These are phyloP conservation scores for Barnardius zonarius DNA, from an alignment of 2,113 vertebrate species.

Conservation along the genomic window DNA sequence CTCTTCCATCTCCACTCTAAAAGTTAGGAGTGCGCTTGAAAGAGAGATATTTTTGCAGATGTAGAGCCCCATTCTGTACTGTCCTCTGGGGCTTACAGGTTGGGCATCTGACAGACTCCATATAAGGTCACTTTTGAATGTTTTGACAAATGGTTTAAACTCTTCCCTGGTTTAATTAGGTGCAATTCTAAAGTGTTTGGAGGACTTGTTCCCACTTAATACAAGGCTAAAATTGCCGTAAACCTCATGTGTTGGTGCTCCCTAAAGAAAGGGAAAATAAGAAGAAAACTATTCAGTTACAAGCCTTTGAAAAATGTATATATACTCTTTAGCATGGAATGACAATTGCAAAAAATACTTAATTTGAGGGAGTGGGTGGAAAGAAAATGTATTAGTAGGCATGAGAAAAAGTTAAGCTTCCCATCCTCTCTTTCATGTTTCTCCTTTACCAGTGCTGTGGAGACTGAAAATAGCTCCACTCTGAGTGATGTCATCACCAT, in stretches of 20 bases:
- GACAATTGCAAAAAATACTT: neutral
- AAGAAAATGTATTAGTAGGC: neutral
- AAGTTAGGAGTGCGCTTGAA: neutral
- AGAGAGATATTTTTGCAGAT: neutral
- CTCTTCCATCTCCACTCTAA: neutral
- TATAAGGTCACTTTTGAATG: neutral
- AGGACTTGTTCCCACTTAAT: neutral
- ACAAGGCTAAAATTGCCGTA: neutral
- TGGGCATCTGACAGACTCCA: neutral
- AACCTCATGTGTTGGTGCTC: neutral
- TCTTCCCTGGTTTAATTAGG: neutral
- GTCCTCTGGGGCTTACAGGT: neutral
- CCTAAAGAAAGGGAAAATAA: neutral
- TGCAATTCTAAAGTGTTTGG: neutral
- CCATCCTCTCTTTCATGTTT: neutral
- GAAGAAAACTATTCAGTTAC: neutral
- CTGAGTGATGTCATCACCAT: conserved; percentile 23
- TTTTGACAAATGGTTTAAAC: neutral
- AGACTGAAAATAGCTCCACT: conserved; percentile 36
- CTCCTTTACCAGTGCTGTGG: neutral
- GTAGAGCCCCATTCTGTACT: neutral
- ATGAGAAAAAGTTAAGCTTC: neutral
- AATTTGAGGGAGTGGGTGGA: neutral
- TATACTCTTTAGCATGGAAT: neutral
- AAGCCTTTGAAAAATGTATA: neutral